phyloP scores from a whole-genome alignment of 2,797 vertebrate genomes.

The Rhodeus uyekii region DNA sequence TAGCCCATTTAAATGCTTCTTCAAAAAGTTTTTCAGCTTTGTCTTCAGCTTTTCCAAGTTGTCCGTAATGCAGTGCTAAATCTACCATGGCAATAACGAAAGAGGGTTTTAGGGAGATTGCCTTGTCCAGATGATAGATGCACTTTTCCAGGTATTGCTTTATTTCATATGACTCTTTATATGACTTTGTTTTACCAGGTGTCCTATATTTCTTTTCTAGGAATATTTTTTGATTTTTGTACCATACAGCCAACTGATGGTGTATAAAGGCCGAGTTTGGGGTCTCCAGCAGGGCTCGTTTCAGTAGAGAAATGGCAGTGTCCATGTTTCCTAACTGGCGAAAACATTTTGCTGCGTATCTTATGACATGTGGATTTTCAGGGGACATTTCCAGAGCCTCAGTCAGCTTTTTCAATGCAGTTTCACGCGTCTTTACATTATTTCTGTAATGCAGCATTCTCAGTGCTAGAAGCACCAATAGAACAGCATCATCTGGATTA shows the following conservation, averaged over 20 bases:
- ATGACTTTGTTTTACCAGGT: background rate
- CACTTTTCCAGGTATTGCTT: slow-evolving; percentile 31
- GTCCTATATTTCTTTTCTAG: slow-evolving; percentile 30
- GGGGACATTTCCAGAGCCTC: slow-evolving; percentile 64
- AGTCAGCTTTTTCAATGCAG: slow-evolving; percentile 68
- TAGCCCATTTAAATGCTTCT: slow-evolving; percentile 54
- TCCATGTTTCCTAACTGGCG: slow-evolving; percentile 57
- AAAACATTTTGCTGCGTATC: slow-evolving; percentile 76
- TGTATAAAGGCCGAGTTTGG: slow-evolving; percentile 69
- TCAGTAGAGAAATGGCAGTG: slow-evolving; percentile 63
- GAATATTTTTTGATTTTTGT: slow-evolving; percentile 35
- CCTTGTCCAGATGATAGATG: slow-evolving; percentile 70
- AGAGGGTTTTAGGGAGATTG: slow-evolving; percentile 36
- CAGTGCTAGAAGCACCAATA: slow-evolving; percentile 71
- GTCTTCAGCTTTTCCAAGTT: slow-evolving; percentile 45
- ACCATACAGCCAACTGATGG: slow-evolving; percentile 77
- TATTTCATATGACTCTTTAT: slow-evolving; percentile 37
- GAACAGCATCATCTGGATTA: slow-evolving; percentile 63
- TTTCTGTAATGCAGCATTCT: slow-evolving; percentile 57
- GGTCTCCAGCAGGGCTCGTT: slow-evolving; percentile 60
- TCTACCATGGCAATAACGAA: slow-evolving; percentile 64
- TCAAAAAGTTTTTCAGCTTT: slow-evolving; percentile 72
- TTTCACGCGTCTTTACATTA: fast-evolving
- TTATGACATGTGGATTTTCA: slow-evolving; percentile 66
- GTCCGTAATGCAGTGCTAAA: slow-evolving; percentile 64